These are phyloP conservation scores for Eilema depressum DNA, from an alignment of 2,888 invertebrate genomes.

Conservation along the genomic window DNA sequence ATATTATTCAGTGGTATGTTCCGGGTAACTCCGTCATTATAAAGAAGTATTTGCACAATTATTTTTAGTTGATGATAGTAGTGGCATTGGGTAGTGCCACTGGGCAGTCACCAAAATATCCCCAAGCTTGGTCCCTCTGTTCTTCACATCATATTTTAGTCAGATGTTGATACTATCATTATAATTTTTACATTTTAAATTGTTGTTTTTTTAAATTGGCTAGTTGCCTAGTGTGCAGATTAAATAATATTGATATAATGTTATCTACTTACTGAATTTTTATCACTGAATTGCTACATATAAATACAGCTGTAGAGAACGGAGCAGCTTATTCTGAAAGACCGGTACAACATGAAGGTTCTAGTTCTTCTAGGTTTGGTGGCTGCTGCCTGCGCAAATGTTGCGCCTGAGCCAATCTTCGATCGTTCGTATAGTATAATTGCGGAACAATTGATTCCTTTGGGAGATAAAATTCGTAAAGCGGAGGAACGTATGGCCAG, in stretches of 20 bases:
- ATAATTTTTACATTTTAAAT: too few species aligned
- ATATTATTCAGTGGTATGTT: too few species aligned
- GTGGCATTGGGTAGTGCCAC: too few species aligned
- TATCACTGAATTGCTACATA: background rate
- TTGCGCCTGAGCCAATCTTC: background rate
- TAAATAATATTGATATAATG: background rate
- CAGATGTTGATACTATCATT: too few species aligned
- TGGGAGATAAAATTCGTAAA: slow-evolving; percentile 9
- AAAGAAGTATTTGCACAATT: too few species aligned
- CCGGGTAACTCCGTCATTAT: too few species aligned
- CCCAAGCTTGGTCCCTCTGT: too few species aligned
- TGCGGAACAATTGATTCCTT: slow-evolving; percentile 8
- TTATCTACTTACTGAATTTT: background rate
- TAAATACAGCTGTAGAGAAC: background rate
- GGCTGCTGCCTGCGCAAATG: slow-evolving; percentile 2
- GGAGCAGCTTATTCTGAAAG: background rate
- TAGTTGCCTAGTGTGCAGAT: background rate
- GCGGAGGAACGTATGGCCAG: slow-evolving; percentile 1
- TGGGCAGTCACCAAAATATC: too few species aligned
- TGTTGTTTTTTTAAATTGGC: too few species aligned
- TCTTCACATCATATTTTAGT: too few species aligned
- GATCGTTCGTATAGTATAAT: slow-evolving; percentile 7
- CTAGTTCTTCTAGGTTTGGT: slow-evolving; percentile 13
- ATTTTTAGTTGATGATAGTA: too few species aligned
- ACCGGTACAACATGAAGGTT: slow-evolving; percentile 13